Evolutionary conservation across 2,797 vertebrate genomes (phyloP).

Genomic region (Myioborus miniatus): DNA sequence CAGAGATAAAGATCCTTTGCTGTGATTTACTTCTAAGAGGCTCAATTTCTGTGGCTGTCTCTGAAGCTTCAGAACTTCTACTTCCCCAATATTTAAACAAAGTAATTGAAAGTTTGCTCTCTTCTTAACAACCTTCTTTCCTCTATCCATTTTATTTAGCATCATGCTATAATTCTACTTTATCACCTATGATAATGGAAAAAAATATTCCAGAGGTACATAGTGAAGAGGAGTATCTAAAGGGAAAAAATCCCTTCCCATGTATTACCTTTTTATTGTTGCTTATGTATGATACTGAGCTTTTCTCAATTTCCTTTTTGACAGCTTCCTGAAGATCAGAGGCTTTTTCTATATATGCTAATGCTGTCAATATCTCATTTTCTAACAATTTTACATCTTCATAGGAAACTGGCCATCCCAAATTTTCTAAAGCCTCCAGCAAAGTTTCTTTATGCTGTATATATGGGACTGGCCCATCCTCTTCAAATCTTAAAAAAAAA

Average conservation of each 20-base stretch:
- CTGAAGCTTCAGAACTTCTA: background rate
- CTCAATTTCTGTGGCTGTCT: fast-evolving
- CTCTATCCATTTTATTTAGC: background rate
- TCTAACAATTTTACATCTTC: constrained; percentile 79
- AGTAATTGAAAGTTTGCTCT: background rate
- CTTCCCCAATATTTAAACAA: background rate
- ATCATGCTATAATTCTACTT: background rate
- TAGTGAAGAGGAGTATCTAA: background rate
- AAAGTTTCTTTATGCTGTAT: constrained; percentile 73
- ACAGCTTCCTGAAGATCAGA: constrained; percentile 75
- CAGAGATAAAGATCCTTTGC: background rate
- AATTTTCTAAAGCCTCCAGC: constrained; percentile 72
- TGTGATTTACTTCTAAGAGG: background rate
- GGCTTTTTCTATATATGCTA: constrained; percentile 77
- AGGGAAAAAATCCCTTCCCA: background rate
- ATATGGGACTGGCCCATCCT: constrained; percentile 73
- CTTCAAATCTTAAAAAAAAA: constrained; percentile 65
- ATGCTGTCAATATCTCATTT: constrained; percentile 77
- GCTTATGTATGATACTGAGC: background rate
- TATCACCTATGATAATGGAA: background rate
- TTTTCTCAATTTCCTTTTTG: constrained; percentile 46
- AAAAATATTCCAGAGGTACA: background rate
- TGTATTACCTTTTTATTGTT: constrained; percentile 39
- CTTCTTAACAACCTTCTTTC: background rate
- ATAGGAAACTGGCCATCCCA: constrained; percentile 77